Base-by-base conservation (phyloP, 2,797 vertebrate species). In the Microtus obscurus region DNA sequence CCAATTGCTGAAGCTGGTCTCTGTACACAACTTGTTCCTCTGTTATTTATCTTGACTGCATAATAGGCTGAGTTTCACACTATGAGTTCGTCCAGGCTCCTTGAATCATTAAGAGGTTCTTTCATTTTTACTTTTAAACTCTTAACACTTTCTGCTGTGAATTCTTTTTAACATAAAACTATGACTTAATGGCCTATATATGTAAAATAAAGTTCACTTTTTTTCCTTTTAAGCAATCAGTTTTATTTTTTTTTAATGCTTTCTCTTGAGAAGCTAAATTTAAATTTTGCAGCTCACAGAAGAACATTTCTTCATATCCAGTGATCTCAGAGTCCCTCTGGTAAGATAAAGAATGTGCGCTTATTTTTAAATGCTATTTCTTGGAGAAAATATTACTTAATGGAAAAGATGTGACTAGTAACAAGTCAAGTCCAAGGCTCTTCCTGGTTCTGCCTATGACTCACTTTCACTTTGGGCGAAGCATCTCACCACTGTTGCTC, bases 61-160 rank as follows among this genome's bases (percentile, higher is more conserved):
- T 96, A 88, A 94, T 40, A 93, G 96, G 96, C 97, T 97, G 69
- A 97, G 95, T 97, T 98, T 98, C 97, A 97, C 94, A 65, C 76
- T 86, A 96, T 93, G 97, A 98, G 96, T 98, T 98, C 96, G 97
- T 90, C 89, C 81, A 16, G 45, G 67, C 78, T 98, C 97, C 96
- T 63, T 95, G 94, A 97, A 97, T 96, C 97, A 96, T 97, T 98
- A 97, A 95, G 96, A 96, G 96, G 95, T 82, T 96, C 96, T 98
- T 97, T 97, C 93, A 96, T 96, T 95, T 96, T 96, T 9, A 8
- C 83, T 95, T 65, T 94, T 92, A 92, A 97, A 97, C 95, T 95
- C 88, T 91, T 86, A 67, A 73, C 1, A 91, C 79, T 96, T 95
- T 96, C 76, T 81, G 88, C 65, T 77, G 71, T 97, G 93, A 94